Base-by-base conservation (phyloP, 2,113 vertebrate species). In the Hippocampus abdominalis region DNA sequence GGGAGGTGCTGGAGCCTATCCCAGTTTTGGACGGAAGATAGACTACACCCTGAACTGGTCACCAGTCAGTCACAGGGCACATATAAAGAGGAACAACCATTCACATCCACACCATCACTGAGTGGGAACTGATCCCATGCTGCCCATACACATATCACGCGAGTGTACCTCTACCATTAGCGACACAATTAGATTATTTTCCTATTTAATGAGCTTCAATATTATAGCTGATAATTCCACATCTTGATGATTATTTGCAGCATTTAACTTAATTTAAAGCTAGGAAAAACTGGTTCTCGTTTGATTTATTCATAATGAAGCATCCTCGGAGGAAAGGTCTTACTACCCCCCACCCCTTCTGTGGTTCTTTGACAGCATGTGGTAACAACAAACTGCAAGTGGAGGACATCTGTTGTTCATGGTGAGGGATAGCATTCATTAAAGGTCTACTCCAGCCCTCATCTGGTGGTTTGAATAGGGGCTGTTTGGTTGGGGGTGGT, bases 391-490 rank as follows among this genome's bases (percentile, higher is more conserved):
- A 54, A 54, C 51, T 3, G 51, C 51, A 56, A 75, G 80, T 79
- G 73, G 73, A 54, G 63, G 74, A 66, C 36, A 54, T 62, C 73
- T 67, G 76, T 65, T 79, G 75, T 72, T 66, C 66, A 18, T 72
- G 48, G 36, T 83, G 80, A 81, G 79, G 83, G 78, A 82, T 86
- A 75, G 83, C 79, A 73, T 89, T 89, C 86, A 91, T 90, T 88
- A 87, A 87, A 88, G 80, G 79, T 79, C 82, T 69, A 63, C 82
- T 72, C 83, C 84, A 88, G 86, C 83, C 83, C 89, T 90, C 89
- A 91, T 91, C 91, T 92, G 91, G 85, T 87, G 76, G 79, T 78
- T 76, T 90, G 83, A 91, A 88, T 87, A 76, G 84, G 15, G 69
- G 75, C 72, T 69, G 21, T n/a, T 23, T 23, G 40, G 63, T 66